Evolutionary conservation across 2,888 invertebrate genomes (phyloP), one percentile per base, ranked within the genome.

Genomic region (Schrankia costaestrigalis): DNA sequence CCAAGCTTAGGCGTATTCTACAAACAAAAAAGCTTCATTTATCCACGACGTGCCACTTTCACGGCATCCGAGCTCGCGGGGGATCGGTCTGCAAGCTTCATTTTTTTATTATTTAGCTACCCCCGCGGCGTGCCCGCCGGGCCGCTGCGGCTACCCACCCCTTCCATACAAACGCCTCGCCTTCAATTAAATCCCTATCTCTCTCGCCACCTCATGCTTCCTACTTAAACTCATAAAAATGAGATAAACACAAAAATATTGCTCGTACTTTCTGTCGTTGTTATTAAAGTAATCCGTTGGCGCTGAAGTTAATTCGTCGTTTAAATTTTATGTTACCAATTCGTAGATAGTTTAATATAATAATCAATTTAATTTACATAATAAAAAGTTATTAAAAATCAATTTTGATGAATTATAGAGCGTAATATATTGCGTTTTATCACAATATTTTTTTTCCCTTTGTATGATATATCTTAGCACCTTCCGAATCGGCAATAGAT

Each of bases 101-200:
- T 78, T 85, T 84, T 83, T 86, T 81, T 85, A 81, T 84, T 78
- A 80, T 84, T 79, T 75, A 53, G 64, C 72, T 67, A 67, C 75
- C 74, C 72, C 73, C 66, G 60, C 53, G 56, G 63, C 47, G 61
- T 51, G 53, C 54, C 63, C 62, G 60, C 60, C 65, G 54, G 76
- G 65, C 58, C 71, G 63, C 56, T 69, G 71, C 56, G 71, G 71
- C 64, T 63, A 47, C 64, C 71, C 71, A 58, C 65, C 67, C 73
- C 68, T 60, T 60, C 56, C 56, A 53, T 53, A 46, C 59, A 57
- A 56, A 72, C 76, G 63, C 76, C 72, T 73, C 71, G 73, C 71
- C 76, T 83, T 84, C 86, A 85, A 86, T 86, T 86, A 86, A 86
- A 84, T 79, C 78, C 72, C 83, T 80, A 85, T 86, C 78, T 80